Conservation (phyloP, 2,113 vertebrate genomes). For the Rhizomys pruinosus region DNA sequence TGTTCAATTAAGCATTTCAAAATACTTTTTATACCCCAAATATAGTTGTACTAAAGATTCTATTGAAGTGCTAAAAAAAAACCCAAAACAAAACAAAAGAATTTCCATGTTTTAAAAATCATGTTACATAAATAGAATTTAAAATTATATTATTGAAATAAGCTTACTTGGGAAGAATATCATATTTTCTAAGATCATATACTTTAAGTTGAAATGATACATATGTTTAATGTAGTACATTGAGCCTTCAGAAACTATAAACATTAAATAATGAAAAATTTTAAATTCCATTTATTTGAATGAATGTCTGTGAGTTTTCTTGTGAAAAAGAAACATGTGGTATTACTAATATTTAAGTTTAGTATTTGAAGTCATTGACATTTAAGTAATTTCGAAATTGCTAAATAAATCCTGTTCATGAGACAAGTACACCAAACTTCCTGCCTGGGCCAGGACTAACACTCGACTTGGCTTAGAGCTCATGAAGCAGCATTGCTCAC, state of each 20-base stretch:
- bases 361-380: background rate
- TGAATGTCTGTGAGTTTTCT: constrained; percentile 7
- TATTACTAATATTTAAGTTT: background rate
- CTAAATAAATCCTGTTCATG: background rate
- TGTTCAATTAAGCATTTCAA: background rate
- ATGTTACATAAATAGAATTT: background rate
- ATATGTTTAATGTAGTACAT: background rate
- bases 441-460: background rate
- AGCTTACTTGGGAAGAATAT: background rate
- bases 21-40: background rate
- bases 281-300: background rate
- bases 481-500: constrained; percentile 72
- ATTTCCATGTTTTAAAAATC: background rate
- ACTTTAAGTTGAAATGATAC: background rate
- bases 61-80: background rate
- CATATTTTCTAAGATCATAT: background rate
- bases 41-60: background rate
- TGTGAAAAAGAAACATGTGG: background rate
- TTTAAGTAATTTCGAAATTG: constrained; percentile 27
- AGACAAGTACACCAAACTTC: background rate
- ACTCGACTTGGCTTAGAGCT: background rate
- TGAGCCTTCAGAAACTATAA: background rate
- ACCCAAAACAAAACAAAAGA: background rate
- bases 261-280: background rate
- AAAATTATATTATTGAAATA: background rate